Percentiles rank a stretch among this genome's conserved stretches.
These are phyloP conservation scores for Cercocebus atys DNA, from an alignment of 2,113 vertebrate species.

Conservation along the genomic window DNA sequence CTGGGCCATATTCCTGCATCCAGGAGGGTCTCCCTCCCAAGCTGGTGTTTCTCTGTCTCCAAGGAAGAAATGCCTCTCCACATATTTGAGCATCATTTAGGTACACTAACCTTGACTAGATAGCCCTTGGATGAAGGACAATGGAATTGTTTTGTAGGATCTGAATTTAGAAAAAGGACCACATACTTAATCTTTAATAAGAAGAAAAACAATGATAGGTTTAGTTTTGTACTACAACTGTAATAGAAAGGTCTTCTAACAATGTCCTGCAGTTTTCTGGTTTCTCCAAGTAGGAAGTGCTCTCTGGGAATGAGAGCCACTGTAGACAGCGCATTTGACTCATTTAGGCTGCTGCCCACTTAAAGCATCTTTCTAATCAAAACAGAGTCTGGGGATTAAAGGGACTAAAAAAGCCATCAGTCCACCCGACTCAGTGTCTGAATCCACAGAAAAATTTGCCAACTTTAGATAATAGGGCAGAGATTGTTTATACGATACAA, in stretches of 20 bases:
- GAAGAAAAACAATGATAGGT: not conserved
- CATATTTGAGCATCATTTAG: not conserved
- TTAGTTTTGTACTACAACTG: not conserved
- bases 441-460: not conserved
- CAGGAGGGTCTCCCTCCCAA: not conserved
- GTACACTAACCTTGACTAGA: not conserved
- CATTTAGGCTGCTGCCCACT: too few relatives aligned
- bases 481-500: not conserved
- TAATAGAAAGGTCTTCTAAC: not conserved
- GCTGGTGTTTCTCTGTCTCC: not conserved
- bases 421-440: not conserved
- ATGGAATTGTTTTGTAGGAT: not conserved
- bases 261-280: not conserved
- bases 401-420: too few relatives aligned
- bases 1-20: not conserved
- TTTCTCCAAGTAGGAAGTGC: not conserved
- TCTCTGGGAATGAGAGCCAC: not conserved
- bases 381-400: not conserved
- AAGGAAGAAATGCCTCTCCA: fast-evolving
- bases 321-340: not conserved
- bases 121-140: not conserved
- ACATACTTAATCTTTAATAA: not conserved
- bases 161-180: not conserved
- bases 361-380: not conserved
- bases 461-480: not conserved